Evolutionary conservation across 1,140 invertebrate genomes (phyloP).

Genomic region (Sminthurides bifidus): DNA sequence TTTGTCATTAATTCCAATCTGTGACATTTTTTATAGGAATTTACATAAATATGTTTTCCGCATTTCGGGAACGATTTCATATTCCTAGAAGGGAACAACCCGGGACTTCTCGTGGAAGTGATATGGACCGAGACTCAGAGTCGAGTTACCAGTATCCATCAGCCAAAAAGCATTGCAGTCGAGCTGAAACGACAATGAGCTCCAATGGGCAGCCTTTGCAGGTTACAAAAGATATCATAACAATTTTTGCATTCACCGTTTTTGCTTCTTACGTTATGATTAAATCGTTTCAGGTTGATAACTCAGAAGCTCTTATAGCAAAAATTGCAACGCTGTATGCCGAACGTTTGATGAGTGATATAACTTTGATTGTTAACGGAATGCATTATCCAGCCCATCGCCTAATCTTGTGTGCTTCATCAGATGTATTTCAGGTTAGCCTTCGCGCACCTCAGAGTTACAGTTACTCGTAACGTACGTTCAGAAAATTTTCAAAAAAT

Average conservation of each 20-base stretch:
- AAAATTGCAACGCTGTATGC: constrained; percentile 73
- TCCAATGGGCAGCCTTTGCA: neutral
- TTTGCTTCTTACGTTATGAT: neutral
- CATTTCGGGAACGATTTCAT: too few species aligned
- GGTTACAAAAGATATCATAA: too few species aligned
- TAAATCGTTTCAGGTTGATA: constrained; percentile 51
- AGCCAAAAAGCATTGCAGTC: constrained; percentile 6
- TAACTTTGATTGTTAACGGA: constrained; percentile 64
- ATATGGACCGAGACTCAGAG: neutral
- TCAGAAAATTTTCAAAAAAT: too few species aligned
- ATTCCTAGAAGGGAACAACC: neutral
- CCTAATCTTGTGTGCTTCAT: constrained; percentile 83
- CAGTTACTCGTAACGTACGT: too few species aligned
- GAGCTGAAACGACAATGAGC: neutral
- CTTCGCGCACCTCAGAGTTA: too few species aligned
- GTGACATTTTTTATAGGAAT: neutral
- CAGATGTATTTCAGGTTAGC: constrained; percentile 87
- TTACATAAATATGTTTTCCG: neutral
- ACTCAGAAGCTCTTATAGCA: constrained; percentile 60
- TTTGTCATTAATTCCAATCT: neutral
- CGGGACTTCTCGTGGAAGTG: neutral
- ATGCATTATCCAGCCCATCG: constrained; percentile 75
- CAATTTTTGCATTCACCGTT: neutral
- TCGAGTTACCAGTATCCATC: neutral
- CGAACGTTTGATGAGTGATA: constrained; percentile 72